Evolutionary conservation across 2,797 vertebrate species (phyloP).

Genomic region (Acanthornis magna): DNA sequence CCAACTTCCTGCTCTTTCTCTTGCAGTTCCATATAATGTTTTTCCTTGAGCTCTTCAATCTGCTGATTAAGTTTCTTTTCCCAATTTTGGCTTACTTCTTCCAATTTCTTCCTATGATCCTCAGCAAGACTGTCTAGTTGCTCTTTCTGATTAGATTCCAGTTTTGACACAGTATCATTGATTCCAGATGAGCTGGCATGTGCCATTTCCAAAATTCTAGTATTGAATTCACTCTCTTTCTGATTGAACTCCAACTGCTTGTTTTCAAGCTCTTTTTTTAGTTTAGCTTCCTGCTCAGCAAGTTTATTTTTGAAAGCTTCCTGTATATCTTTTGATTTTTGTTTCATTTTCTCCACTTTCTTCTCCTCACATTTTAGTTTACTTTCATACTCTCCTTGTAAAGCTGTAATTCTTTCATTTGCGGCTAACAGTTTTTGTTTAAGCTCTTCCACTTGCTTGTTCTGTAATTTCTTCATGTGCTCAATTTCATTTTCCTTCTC

Average conservation of each 20-base stretch:
- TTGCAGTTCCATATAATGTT: constrained; percentile 79
- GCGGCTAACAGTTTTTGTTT: constrained; percentile 76
- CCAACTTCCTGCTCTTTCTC: constrained; percentile 84
- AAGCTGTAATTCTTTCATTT: constrained; percentile 77
- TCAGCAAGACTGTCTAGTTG: constrained; percentile 82
- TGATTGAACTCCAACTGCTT: constrained; percentile 84
- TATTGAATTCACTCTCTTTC: constrained; percentile 88
- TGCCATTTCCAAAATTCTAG: constrained; percentile 89
- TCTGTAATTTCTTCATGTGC: constrained; percentile 71
- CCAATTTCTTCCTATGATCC: constrained; percentile 76
- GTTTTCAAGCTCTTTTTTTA: constrained; percentile 86
- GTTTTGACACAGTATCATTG: constrained; percentile 81
- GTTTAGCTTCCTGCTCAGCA: constrained; percentile 85
- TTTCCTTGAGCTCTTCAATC: constrained; percentile 82
- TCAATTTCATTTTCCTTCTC: constrained; percentile 79
- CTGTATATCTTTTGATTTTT: constrained; percentile 89
- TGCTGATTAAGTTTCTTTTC: constrained; percentile 82
- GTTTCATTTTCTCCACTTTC: constrained; percentile 87
- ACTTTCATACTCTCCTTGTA: constrained; percentile 81
- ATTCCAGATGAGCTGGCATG: constrained; percentile 86
- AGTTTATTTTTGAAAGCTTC: constrained; percentile 88
- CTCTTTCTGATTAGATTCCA: constrained; percentile 87
- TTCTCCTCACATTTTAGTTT: constrained; percentile 87
- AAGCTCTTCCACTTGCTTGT: constrained; percentile 76
- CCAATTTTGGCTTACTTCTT: constrained; percentile 75